Evolutionary conservation across 1,140 invertebrate species (phyloP).

Genomic region (Micrasema longulum): DNA sequence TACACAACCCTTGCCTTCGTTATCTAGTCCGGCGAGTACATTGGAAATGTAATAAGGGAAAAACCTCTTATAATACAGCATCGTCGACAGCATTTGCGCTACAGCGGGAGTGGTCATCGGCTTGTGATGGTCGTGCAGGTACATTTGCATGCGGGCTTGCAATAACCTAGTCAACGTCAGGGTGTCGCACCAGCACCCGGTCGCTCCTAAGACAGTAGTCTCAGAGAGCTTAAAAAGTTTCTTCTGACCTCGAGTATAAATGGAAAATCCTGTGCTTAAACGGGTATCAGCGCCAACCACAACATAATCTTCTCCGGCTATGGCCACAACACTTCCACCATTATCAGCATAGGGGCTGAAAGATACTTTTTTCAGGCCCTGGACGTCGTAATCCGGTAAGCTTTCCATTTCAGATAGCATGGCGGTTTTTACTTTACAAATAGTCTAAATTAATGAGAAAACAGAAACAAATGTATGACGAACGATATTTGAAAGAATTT

Average conservation of each 20-base stretch:
- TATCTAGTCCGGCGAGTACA: conserved; percentile 90
- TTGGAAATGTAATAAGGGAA: conserved; percentile 99
- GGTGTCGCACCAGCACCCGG: conserved; percentile 98
- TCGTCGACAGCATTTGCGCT: conserved; percentile 95
- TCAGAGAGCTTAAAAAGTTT: conserved; percentile 86
- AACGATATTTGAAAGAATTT: conserved; percentile 35
- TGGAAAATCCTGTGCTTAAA: conserved; percentile 90
- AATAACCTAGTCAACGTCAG: conserved; percentile 90
- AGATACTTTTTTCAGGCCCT: conserved; percentile 71
- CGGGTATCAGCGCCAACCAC: conserved; percentile 92
- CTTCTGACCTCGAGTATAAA: conserved; percentile 88
- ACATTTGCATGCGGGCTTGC: conserved; percentile 92
- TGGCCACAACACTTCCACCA: conserved; percentile 88
- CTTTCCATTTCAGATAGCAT: conserved; percentile 28
- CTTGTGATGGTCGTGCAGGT: conserved; percentile 95
- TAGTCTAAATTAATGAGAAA: not conserved
- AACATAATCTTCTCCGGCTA: conserved; percentile 92
- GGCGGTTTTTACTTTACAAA: not conserved
- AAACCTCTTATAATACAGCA: conserved; percentile 97
- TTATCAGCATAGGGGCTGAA: conserved; percentile 83
- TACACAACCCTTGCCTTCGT: conserved; percentile 91
- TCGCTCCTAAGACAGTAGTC: conserved; percentile 86
- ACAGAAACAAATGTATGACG: conserved; percentile 25
- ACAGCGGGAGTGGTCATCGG: conserved; percentile 92
- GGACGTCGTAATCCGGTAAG: conserved; percentile 74